Percentiles rank a stretch among this genome's conserved stretches.
These are phyloP conservation scores for Anolis apletophallus DNA, from an alignment of 2,797 vertebrate genomes.

Conservation along the genomic window DNA sequence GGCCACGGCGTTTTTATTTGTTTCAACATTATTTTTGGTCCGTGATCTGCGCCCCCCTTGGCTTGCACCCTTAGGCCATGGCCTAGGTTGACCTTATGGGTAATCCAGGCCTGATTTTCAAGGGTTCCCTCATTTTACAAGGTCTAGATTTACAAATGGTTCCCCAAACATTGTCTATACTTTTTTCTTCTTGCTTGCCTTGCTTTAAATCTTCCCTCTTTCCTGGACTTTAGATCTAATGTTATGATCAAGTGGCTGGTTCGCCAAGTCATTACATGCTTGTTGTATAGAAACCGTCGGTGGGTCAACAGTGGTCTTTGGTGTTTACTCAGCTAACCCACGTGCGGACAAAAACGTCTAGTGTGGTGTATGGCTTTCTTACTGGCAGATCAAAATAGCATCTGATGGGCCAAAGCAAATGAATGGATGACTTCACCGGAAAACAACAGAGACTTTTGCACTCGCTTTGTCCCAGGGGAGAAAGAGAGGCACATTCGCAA, in stretches of 20 bases:
- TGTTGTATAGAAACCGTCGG: background rate
- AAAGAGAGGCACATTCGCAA: conserved; percentile 7
- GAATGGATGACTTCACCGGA: conserved; percentile 37
- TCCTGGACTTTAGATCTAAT: background rate
- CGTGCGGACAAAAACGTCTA: conserved; percentile 4
- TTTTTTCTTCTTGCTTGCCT: background rate
- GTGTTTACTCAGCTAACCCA: background rate
- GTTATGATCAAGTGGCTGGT: background rate
- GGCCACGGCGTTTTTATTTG: no score
- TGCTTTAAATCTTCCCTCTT: background rate
- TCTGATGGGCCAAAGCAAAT: background rate
- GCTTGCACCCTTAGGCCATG: no score
- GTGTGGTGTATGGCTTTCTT: background rate
- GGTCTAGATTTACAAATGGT: background rate
- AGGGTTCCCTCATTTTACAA: background rate
- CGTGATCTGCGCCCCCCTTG: no score
- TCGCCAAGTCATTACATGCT: background rate
- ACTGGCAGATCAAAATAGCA: background rate
- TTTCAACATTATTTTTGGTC: no score
- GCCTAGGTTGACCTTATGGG: no score
- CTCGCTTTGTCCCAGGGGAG: background rate
- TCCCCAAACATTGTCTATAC: background rate
- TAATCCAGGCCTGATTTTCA: no score
- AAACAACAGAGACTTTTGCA: background rate
- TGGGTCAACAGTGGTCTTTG: no score